A percentile compares a stretch with the other conserved stretches of the same genome.
These are phyloP conservation scores for Gerris lacustris DNA, from an alignment of 2,888 invertebrate genomes.

Conservation along the genomic window DNA sequence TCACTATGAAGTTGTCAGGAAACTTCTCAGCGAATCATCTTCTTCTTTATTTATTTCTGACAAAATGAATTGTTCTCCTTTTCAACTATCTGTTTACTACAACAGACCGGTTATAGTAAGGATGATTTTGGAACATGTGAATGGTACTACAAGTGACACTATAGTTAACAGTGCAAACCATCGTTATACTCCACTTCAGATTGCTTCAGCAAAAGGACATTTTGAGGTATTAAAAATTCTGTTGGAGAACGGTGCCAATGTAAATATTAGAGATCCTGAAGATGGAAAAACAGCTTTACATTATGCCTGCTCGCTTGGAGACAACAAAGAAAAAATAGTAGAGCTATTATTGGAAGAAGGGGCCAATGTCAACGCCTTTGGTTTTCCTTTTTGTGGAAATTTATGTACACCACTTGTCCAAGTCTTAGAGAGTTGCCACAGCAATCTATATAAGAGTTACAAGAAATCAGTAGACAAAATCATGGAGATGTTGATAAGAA, in stretches of 20 bases:
- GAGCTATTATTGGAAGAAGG: neutral
- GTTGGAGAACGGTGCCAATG: neutral
- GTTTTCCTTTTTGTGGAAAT: too few species aligned
- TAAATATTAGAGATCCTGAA: neutral
- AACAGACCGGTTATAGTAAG: neutral
- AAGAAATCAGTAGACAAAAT: neutral
- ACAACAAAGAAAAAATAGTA: neutral
- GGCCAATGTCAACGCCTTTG: neutral
- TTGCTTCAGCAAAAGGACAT: neutral
- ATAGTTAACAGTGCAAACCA: neutral
- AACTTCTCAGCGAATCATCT: neutral
- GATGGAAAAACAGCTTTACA: neutral
- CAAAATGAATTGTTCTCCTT: neutral
- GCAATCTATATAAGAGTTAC: neutral
- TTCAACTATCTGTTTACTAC: neutral
- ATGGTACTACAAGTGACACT: neutral
- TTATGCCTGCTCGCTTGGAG: neutral
- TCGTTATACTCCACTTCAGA: neutral
- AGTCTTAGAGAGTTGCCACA: neutral
- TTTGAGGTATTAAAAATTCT: neutral
- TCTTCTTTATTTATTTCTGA: neutral
- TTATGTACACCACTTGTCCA: neutral
- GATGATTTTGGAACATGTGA: neutral
- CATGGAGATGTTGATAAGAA: neutral
- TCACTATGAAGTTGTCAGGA: neutral